Evolutionary conservation across 2,113 vertebrate species (phyloP).

Genomic region (Uria aalge): DNA sequence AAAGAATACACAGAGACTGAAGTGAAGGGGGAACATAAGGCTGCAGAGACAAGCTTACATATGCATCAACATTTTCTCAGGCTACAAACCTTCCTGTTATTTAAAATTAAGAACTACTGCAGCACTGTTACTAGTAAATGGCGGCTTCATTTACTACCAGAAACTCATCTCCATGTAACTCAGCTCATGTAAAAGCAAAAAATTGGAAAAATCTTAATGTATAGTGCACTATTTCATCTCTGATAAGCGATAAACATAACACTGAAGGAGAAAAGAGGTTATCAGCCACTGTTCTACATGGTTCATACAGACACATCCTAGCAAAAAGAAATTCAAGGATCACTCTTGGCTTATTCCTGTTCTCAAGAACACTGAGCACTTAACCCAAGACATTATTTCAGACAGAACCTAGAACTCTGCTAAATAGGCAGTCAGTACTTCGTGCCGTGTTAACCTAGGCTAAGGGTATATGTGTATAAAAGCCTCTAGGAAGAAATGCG

Average conservation of each 20-base stretch:
- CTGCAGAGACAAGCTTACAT: not conserved
- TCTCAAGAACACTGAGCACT: not conserved
- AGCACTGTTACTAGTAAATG: not conserved
- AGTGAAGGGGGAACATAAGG: not conserved
- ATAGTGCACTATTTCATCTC: not conserved
- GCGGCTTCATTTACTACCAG: not conserved
- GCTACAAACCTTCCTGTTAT: not conserved
- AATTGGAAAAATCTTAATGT: not conserved
- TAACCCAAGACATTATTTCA: not conserved
- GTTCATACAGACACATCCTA: not conserved
- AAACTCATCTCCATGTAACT: not conserved
- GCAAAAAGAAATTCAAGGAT: not conserved
- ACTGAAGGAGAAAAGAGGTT: not conserved
- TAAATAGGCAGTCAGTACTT: not conserved
- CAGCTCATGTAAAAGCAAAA: not conserved
- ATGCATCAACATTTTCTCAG: not conserved
- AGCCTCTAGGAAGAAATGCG: not conserved
- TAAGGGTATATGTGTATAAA: not conserved
- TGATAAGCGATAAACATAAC: not conserved
- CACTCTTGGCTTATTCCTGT: not conserved
- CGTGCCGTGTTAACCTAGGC: not conserved
- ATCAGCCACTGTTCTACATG: not conserved
- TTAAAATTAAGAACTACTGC: not conserved
- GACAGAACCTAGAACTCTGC: not conserved
- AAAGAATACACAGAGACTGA: not conserved